Conservation (phyloP, 2,113 vertebrate genomes). For the Rhineura floridana region DNA sequence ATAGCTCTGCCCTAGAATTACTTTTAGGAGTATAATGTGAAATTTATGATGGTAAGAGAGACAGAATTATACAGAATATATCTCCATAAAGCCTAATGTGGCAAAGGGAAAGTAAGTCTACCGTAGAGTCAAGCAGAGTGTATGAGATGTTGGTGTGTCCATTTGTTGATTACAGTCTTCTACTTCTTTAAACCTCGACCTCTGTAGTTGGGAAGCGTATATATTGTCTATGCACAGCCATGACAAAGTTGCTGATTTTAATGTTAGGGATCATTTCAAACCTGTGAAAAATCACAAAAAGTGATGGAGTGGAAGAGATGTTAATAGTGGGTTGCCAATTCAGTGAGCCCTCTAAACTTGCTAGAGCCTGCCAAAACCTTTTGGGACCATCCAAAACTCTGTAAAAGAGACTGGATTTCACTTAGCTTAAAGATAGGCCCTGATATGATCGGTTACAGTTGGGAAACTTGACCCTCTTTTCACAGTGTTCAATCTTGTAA, state of each 20-base stretch:
- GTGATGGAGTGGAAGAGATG: too few species aligned
- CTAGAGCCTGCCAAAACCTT: neutral
- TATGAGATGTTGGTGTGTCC: neutral
- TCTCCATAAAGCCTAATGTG: slow-evolving; percentile 26
- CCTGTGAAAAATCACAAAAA: too few species aligned
- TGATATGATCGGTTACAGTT: too few species aligned
- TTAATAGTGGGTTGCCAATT: too few species aligned
- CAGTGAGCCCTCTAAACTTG: neutral
- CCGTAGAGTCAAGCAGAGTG: slow-evolving; percentile 5
- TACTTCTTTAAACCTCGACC: neutral
- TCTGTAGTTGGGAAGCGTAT: neutral
- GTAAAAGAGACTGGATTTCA: too few species aligned
- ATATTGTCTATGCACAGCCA: neutral
- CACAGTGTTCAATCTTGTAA: too few species aligned
- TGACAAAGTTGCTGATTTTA: too few species aligned
- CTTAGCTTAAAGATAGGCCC: too few species aligned
- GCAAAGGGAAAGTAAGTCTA: slow-evolving; percentile 2
- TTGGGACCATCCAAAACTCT: too few species aligned
- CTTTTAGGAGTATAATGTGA: slow-evolving; percentile 20
- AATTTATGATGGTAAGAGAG: slow-evolving; percentile 36
- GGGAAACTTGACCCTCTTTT: too few species aligned
- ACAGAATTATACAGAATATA: neutral
- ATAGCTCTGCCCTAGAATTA: slow-evolving; percentile 2
- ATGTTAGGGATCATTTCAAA: too few species aligned
- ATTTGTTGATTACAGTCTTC: neutral